These are phyloP conservation scores for Antheraea pernyi DNA, from an alignment of 1,140 invertebrate species.

Conservation along the genomic window DNA sequence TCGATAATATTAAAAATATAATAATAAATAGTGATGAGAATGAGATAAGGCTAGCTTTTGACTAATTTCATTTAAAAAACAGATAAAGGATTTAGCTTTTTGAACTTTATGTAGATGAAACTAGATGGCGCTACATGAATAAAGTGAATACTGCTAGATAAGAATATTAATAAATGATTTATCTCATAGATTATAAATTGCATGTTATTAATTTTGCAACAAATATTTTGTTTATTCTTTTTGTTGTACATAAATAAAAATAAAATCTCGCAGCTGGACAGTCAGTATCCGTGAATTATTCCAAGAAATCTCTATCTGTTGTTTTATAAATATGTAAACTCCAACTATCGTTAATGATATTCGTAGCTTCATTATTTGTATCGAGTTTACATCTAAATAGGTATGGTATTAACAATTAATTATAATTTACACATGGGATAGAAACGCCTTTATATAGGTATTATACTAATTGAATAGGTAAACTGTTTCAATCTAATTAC, in stretches of 20 bases:
- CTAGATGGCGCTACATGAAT: neutral
- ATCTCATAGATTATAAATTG: no score
- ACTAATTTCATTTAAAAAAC: no score
- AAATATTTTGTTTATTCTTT: no score
- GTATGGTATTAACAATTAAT: neutral
- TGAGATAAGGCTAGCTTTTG: no score
- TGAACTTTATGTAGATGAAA: neutral
- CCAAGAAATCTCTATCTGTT: neutral
- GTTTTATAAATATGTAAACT: neutral
- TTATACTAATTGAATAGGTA: neutral
- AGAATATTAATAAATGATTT: no score
- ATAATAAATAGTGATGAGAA: no score
- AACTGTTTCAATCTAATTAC: neutral
- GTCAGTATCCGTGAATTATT: neutral
- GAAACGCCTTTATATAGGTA: neutral
- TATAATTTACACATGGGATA: neutral
- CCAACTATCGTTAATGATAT: neutral
- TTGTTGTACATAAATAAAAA: no score
- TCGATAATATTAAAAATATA: no score
- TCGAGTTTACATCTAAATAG: neutral
- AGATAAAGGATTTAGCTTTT: no score
- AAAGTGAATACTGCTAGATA: neutral
- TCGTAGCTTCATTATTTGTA: neutral
- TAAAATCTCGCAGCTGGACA: neutral
- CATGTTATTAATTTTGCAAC: no score